Conservation (phyloP, 1,140 invertebrate species). For the Eriosoma lanigerum region DNA sequence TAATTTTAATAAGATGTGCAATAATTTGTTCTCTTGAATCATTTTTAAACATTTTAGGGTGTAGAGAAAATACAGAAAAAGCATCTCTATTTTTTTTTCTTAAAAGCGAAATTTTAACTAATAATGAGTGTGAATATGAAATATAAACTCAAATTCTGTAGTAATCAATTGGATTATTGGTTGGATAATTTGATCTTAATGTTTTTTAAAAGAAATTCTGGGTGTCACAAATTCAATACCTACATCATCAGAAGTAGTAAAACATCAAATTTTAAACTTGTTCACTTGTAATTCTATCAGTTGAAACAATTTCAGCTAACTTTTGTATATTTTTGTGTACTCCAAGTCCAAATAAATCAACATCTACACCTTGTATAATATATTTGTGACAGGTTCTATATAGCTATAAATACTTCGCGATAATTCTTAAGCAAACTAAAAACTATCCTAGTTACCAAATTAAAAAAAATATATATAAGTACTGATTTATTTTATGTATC, state of each 20-base stretch:
- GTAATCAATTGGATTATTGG: neutral
- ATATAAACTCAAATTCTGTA: neutral
- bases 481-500: neutral
- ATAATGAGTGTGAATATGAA: neutral
- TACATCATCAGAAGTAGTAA: neutral
- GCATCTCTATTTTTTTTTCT: neutral
- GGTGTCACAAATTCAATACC: neutral
- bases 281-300: neutral
- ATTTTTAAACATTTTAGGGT: neutral
- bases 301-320: neutral
- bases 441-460: neutral
- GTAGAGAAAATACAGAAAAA: neutral
- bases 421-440: neutral
- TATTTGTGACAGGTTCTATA: too few species aligned
- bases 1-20: neutral
- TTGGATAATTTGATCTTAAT: neutral
- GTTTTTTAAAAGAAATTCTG: neutral
- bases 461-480: neutral
- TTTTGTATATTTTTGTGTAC: neutral
- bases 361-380: too few species aligned
- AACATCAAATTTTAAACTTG: neutral
- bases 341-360: too few species aligned
- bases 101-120: neutral
- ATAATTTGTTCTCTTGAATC: neutral
- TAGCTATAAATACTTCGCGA: too few species aligned